Evolutionary conservation across 2,888 invertebrate genomes (phyloP).

Genomic region (Ecdyonurus torrentis): DNA sequence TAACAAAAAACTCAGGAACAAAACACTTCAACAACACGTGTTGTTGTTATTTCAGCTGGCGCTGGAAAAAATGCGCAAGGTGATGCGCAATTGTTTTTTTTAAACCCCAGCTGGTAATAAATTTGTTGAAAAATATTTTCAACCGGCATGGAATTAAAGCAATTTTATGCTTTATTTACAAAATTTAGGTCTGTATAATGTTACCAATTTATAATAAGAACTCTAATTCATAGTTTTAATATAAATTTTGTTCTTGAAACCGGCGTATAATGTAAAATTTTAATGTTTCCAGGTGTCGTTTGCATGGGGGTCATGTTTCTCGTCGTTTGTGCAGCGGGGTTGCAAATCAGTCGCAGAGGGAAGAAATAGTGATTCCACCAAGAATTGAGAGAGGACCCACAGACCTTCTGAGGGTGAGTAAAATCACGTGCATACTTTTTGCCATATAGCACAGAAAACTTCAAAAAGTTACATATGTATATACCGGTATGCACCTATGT

Average conservation of each 20-base stretch:
- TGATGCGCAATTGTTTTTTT: too few relatives aligned
- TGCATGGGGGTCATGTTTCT: background rate
- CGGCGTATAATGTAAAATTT: background rate
- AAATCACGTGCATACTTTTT: too few relatives aligned
- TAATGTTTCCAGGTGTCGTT: background rate
- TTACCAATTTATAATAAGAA: background rate
- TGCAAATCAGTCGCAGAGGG: conserved; percentile 14
- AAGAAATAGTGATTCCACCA: conserved; percentile 42
- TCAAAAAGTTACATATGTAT: too few relatives aligned
- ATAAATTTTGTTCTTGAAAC: too few relatives aligned
- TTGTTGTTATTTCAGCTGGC: too few relatives aligned
- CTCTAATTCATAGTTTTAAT: too few relatives aligned
- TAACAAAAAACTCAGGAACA: too few relatives aligned
- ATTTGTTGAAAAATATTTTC: background rate
- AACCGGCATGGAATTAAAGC: background rate
- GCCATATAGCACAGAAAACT: too few relatives aligned
- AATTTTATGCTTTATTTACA: background rate
- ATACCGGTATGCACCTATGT: too few relatives aligned
- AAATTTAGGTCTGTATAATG: background rate
- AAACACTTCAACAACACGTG: too few relatives aligned
- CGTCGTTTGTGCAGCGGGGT: background rate
- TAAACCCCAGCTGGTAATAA: too few relatives aligned
- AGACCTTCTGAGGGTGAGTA: conserved; percentile 54
- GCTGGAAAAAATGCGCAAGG: too few relatives aligned
- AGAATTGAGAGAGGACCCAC: conserved; percentile 61